These are phyloP conservation scores for Acronicta leporina DNA, from an alignment of 2,888 invertebrate species.

Conservation along the genomic window DNA sequence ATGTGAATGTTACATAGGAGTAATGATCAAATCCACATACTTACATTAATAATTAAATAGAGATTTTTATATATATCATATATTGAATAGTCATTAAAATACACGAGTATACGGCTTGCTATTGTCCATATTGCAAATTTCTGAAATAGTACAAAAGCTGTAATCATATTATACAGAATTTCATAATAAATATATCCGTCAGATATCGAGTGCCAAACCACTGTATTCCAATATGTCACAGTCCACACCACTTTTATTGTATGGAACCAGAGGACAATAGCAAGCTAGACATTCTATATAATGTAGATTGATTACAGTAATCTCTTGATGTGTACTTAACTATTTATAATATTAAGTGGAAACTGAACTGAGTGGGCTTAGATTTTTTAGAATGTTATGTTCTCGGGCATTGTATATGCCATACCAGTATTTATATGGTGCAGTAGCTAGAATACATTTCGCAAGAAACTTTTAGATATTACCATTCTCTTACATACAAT, in stretches of 20 bases:
- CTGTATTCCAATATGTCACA: constrained; percentile 59
- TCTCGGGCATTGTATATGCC: constrained; percentile 34
- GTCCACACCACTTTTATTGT: constrained; percentile 37
- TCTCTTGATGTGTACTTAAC: constrained; percentile 49
- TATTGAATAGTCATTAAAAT: constrained; percentile 62
- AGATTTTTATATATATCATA: constrained; percentile 67
- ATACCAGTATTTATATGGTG: constrained; percentile 43
- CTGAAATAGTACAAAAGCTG: constrained; percentile 75
- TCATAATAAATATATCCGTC: constrained; percentile 56
- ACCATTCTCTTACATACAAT: constrained; percentile 43
- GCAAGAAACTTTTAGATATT: constrained; percentile 43
- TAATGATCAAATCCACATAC: constrained; percentile 56
- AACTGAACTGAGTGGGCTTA: constrained; percentile 31
- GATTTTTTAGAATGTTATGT: constrained; percentile 31
- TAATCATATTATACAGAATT: constrained; percentile 55
- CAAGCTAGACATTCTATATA: constrained; percentile 64
- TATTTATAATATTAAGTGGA: constrained; percentile 35
- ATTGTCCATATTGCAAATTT: constrained; percentile 71
- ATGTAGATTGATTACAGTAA: constrained; percentile 66
- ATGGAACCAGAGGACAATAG: constrained; percentile 73
- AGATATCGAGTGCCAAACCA: constrained; percentile 82
- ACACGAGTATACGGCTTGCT: constrained; percentile 70
- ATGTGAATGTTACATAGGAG: constrained; percentile 74
- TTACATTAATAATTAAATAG: constrained; percentile 59
- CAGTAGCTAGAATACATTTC: constrained; percentile 48